A percentile compares a stretch with the other conserved stretches of the same genome.
Conservation (phyloP, 2,113 vertebrate genomes). For the Mus pahari region DNA sequence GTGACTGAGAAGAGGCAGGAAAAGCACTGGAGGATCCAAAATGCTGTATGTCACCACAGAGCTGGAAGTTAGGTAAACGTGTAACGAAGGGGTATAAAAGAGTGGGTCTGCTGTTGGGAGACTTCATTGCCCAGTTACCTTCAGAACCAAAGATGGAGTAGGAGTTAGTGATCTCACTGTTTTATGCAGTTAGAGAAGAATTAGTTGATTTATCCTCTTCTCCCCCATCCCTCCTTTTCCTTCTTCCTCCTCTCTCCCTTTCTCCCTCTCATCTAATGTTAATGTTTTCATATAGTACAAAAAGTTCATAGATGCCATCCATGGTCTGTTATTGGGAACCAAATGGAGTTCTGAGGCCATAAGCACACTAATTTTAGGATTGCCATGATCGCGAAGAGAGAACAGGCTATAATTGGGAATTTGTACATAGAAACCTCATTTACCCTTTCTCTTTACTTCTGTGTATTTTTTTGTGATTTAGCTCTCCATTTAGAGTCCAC, state of each 20-base stretch:
- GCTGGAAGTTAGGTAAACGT: neutral
- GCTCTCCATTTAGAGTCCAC: neutral
- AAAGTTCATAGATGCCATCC: neutral
- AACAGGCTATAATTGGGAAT: neutral
- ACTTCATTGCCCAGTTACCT: neutral
- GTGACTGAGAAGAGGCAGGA: neutral
- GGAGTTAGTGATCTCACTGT: too few species aligned
- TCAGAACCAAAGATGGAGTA: neutral
- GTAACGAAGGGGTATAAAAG: neutral
- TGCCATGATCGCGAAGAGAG: neutral
- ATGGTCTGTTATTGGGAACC: neutral
- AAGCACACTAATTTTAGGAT: neutral
- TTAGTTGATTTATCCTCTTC: neutral
- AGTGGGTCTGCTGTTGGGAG: neutral
- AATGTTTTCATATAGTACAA: neutral
- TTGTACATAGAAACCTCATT: neutral
- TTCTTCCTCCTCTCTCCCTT: accelerated
- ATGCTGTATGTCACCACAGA: neutral
- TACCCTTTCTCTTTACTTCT: neutral
- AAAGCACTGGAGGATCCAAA: neutral
- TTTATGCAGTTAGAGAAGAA: constrained; percentile 13
- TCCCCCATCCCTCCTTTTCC: neutral
- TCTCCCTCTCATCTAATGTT: neutral
- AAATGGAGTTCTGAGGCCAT: neutral
- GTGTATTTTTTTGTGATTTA: constrained; percentile 39